Evolutionary conservation across 2,113 vertebrate genomes (phyloP), one percentile per base, ranked within the genome.

Genomic region (Sialia sialis): DNA sequence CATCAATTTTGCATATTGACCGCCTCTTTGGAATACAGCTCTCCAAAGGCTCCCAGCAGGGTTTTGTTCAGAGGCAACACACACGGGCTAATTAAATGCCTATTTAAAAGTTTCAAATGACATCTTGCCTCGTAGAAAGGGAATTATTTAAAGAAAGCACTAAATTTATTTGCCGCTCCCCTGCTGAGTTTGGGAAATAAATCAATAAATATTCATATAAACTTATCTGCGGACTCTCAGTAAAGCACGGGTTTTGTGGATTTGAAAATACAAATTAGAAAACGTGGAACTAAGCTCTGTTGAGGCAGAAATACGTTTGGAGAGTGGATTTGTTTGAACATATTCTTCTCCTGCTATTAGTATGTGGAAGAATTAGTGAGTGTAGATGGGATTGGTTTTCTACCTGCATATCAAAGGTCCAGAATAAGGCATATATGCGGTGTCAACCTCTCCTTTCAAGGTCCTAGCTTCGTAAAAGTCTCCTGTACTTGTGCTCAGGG

Each of bases 1-100:
- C 98, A 98, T 99, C 98, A 98, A 97, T 98, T 98, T 98, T 98
- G 98, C 98, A 98, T 98, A 98, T 98, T 98, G 98, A 98, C 98
- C 98, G 98, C 98, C 98, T 98, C 98, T 98, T 97, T 96, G 95
- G 96, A 96, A 97, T 97, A 97, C 96, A 93, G 94, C 90, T 95
- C 82, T 96, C 96, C 96, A 95, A 96, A 97, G 97, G 97, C 97
- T 97, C 96, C 96, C 89, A 90, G 97, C 95, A 74, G 93, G 96
- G 96, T 97, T 98, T 98, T 98, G 98, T 98, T 97, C 97, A 68
- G 96, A 97, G 87, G 97, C 97, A 97, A 97, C 97, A 96, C 98
- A 97, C 98, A 97, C 94, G 87, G 97, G 97, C 98, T 98, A 98
- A 99, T 99, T 99, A 99, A 99, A 99, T 98, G 98, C 97, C 98